A percentile compares a stretch with the other conserved stretches of the same genome.
Evolutionary conservation across 2,797 vertebrate genomes (phyloP).

Genomic region (Acropternis orthonyx): DNA sequence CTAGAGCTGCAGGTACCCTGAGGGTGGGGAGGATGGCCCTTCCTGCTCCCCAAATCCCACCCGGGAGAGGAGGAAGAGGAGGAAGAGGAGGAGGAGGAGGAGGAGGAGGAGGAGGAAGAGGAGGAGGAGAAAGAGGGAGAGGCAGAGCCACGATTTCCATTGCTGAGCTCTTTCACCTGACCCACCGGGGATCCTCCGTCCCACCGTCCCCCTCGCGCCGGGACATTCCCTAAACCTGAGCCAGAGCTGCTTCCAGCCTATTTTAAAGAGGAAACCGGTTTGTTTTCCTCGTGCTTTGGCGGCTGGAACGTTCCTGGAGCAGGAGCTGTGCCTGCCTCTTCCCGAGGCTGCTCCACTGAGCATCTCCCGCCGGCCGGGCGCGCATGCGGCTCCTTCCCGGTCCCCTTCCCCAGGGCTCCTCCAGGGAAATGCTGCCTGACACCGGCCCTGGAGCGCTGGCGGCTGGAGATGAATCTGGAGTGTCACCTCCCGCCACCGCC

Average conservation of each 20-base stretch:
- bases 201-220: rapidly evolving
- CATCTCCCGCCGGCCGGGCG: background rate
- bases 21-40: rapidly evolving
- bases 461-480: background rate
- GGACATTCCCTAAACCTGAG: background rate
- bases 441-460: background rate
- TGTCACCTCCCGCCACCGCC: background rate
- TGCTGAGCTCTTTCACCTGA: background rate
- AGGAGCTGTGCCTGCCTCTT: background rate
- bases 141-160: background rate
- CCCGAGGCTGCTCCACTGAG: background rate
- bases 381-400: rapidly evolving
- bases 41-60: rapidly evolving
- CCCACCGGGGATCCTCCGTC: background rate
- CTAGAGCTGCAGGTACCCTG: background rate
- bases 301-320: background rate
- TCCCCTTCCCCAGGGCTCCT: background rate
- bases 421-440: background rate
- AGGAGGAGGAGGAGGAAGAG: background rate
- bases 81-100: background rate
- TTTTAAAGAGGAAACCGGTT: background rate
- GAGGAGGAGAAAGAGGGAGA: background rate
- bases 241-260: background rate
- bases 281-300: background rate
- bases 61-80: background rate